phyloP scores from a whole-genome alignment of 1,140 invertebrate species.

The Nautilus pompilius region DNA sequence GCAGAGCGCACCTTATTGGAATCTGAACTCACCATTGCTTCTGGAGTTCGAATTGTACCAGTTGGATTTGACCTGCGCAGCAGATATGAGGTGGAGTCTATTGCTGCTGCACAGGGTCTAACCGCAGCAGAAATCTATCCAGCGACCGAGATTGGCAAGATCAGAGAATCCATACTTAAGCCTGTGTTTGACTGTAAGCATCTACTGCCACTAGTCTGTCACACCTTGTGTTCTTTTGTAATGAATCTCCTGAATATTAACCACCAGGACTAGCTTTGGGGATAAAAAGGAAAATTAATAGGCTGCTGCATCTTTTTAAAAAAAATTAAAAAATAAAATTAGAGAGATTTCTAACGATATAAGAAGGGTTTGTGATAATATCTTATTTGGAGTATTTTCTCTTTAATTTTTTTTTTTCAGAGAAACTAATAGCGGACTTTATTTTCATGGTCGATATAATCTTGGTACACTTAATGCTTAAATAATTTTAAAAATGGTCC shows the following conservation, averaged over 20 bases:
- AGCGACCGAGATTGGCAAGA: conserved; percentile 19
- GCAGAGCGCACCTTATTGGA: conserved; percentile 30
- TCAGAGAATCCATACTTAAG: conserved; percentile 30
- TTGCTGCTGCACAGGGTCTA: conserved; percentile 34
- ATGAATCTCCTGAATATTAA: not conserved
- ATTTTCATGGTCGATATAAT: too few species aligned
- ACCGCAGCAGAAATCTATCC: conserved; percentile 27
- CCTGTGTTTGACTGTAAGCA: conserved; percentile 35
- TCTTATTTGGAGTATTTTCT: too few species aligned
- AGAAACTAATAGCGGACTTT: too few species aligned
- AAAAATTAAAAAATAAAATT: too few species aligned
- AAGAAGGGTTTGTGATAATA: too few species aligned
- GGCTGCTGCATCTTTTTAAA: too few species aligned
- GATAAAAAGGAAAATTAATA: too few species aligned
- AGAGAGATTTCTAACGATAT: too few species aligned
- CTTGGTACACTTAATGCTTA: too few species aligned
- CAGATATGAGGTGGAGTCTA: conserved; percentile 33
- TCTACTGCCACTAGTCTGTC: not conserved
- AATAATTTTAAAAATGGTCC: too few species aligned
- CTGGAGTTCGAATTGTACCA: conserved; percentile 38
- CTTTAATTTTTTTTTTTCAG: too few species aligned
- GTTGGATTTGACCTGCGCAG: conserved; percentile 33
- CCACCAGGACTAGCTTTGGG: too few species aligned
- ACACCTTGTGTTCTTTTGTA: not conserved
- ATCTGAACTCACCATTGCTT: conserved; percentile 32